Base-by-base conservation (phyloP, 23 tunicate genomes). In the Phallusia fumigata region DNA sequence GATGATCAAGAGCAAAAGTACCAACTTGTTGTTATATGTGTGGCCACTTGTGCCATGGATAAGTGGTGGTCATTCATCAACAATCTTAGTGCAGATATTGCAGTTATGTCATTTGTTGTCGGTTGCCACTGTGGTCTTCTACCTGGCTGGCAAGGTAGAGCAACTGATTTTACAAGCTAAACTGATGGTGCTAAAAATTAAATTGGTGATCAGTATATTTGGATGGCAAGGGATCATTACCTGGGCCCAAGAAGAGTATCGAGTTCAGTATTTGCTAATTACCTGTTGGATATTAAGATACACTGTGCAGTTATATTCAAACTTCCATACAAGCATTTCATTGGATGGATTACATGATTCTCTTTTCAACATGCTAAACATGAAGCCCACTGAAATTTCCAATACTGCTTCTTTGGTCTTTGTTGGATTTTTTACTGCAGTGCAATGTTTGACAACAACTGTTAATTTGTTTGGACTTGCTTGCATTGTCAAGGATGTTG, bases 391-490 rank as follows among this genome's bases (percentile, higher is more conserved):
- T 2, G 64, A 34, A 26, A 32, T 79, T 0, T 74, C 77, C 21
- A 12, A 81, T 31, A 26, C 35, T 18, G 35, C 49, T 18, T 74
- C 40, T 16, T 74, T 74, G 30, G 12, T 65, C 3, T 32, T 69
- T 12, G 19, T 85, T 18, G 30, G 78, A 6, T 85, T 85, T 69
- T 78, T 65, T 44, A 84, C 88, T 36, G 86, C 30, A 19, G 82
- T 73, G 0, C 88, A 89, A 51, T 89, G 94, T 69, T 31, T 89
- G 40, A 89, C 85, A 8, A 89, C 94, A 52, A 84, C 88, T 6
- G 80, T 89, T 5, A 89, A 89, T 36, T 80, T 89, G 45, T 89
- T 89, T 80, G 94, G 94, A 31, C 81, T 89, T 65, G 88, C 53
- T 24, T 84, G 86, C 78, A 84, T 89, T 35, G 85, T 84, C 45